phyloP scores from a whole-genome alignment of 2,888 invertebrate genomes.

The Drosophila kambysellisi region DNA sequence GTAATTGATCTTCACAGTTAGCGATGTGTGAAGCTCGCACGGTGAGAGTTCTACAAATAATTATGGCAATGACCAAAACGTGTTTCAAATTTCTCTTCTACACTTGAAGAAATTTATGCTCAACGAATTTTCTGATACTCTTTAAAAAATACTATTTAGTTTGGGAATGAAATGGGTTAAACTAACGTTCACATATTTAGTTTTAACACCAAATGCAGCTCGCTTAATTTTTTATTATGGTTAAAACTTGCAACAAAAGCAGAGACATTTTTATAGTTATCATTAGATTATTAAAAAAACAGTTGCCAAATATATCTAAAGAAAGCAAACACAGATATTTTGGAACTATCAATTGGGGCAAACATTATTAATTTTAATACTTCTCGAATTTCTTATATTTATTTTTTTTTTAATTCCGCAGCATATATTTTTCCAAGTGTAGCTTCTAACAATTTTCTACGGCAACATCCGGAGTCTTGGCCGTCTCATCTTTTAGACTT shows the following conservation, averaged over 20 bases:
- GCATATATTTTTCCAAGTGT: not conserved
- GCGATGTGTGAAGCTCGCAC: conserved; percentile 2
- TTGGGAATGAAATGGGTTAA: too few species aligned
- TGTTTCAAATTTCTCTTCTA: conserved; percentile 7
- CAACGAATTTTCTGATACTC: not conserved
- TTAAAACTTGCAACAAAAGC: too few species aligned
- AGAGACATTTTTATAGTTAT: too few species aligned
- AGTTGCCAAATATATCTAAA: not conserved
- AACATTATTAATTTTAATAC: not conserved
- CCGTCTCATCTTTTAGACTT: not conserved
- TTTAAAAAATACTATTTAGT: too few species aligned
- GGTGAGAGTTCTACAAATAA: not conserved
- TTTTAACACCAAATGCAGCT: too few species aligned
- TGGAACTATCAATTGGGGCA: not conserved
- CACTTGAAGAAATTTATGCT: not conserved
- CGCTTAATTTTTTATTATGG: too few species aligned
- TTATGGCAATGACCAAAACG: conserved; percentile 3
- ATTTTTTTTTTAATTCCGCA: not conserved
- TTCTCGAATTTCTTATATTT: not conserved
- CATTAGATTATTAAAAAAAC: too few species aligned
- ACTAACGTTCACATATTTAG: too few species aligned
- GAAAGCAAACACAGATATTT: too few species aligned
- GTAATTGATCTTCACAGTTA: conserved; percentile 19
- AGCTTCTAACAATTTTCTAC: not conserved
- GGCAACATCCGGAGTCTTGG: not conserved